Conservation (phyloP, 2,888 invertebrate genomes). For the Pegoplata infirma region DNA sequence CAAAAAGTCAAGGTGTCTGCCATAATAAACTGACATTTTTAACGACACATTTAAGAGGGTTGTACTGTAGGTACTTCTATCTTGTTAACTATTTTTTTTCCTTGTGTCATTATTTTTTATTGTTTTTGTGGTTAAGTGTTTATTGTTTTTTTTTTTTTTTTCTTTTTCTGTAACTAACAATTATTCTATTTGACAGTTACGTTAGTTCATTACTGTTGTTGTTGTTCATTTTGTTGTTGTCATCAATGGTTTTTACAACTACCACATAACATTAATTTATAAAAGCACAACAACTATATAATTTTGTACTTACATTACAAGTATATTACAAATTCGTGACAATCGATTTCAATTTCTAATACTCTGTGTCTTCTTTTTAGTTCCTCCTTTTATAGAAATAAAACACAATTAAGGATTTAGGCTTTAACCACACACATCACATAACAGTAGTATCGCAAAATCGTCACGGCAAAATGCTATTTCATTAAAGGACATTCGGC, state of each 20-base stretch:
- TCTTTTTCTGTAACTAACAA: slow-evolving; percentile 44
- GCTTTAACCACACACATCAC: too few species aligned
- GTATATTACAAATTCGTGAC: slow-evolving; percentile 57
- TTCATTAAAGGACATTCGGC: too few species aligned
- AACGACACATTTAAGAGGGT: too few species aligned
- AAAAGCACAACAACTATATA: background rate
- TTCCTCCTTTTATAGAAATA: too few species aligned
- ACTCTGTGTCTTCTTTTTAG: slow-evolving; percentile 1
- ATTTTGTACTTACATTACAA: slow-evolving; percentile 28
- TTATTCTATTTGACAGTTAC: slow-evolving; percentile 59
- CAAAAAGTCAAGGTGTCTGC: too few species aligned
- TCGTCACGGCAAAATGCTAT: too few species aligned
- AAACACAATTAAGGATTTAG: too few species aligned
- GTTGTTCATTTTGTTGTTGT: slow-evolving; percentile 14
- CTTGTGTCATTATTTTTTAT: slow-evolving; percentile 58
- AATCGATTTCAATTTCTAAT: slow-evolving; percentile 25
- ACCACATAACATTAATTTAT: background rate
- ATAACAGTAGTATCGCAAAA: too few species aligned
- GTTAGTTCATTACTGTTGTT: slow-evolving; percentile 21
- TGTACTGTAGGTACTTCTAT: too few species aligned
- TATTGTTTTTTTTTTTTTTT: slow-evolving; percentile 32
- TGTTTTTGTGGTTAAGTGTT: slow-evolving; percentile 55
- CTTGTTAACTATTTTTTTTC: background rate
- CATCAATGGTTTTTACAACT: slow-evolving; percentile 26
- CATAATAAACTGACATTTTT: too few species aligned